Evolutionary conservation across 2,113 vertebrate species (phyloP), one percentile per base, ranked within the genome.

Genomic region (Dasyornis broadbenti): DNA sequence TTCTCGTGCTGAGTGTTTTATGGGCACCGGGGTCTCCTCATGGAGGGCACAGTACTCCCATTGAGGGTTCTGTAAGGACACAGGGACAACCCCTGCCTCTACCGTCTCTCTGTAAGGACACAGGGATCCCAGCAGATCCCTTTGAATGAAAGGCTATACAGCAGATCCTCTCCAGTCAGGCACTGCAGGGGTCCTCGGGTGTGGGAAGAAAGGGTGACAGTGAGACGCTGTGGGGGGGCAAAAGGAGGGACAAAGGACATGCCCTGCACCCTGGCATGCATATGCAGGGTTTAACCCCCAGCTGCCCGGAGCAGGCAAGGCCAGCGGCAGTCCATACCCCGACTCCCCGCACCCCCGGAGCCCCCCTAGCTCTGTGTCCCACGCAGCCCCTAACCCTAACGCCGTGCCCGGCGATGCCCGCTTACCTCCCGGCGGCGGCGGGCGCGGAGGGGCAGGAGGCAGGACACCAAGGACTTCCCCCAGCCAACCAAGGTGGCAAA

Each of bases 381-480:
- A 63, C 72, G 19, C 79, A 66, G 79, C 28, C 95, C 86, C 82
- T 78, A 54, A 76, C 92, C 94, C 80, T 79, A 85, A 49, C 28
- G 45, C 93, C 30, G 30, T 42, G 64, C 60, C 50, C 52, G 23
- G 56, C 44, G 30, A 59, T 83, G 77, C 81, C 79, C 22, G 31
- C 95, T 96, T 95, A 96, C 95, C 95, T 96, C 72, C 84, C 68
- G 82, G 81, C 5, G 90, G 50, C 65, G 92, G 65, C 88, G 39
- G 64, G 77, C 72, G n/a, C 84, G 95, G 72, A 95, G 77, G 87
- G 92, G 90, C 92, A 94, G 92, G 16, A 95, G 78, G 60, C 94
- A 96, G 81, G 64, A 95, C 85, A 94, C 90, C 90, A 93, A 80
- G 84, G 88, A 91, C 88, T 94, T 95, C 57, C 95, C 94, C 95